Evolutionary conservation across 2,888 invertebrate genomes (phyloP), one percentile per base, ranked within the genome.

Genomic region (Megalurothrips usitatus): DNA sequence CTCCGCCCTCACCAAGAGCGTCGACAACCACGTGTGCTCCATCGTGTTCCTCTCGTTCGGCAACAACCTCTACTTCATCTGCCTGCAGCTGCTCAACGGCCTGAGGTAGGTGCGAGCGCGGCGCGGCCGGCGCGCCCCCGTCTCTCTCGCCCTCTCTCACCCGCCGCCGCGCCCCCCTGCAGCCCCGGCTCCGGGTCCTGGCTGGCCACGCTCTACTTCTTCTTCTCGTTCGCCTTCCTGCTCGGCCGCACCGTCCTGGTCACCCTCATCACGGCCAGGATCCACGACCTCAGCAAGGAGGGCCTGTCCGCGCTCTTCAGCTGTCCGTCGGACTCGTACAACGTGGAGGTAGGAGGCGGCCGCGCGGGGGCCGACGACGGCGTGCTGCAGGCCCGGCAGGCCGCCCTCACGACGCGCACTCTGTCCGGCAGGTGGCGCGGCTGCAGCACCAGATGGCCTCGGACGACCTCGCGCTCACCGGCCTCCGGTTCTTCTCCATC

Each of bases 171-270:
- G 14, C 52, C 14, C 52, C 10, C 52, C n/a, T n/a, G 3, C 68
- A 75, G 68, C 23, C 68, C 68, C 23, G 68, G 23, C 23, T 26
- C 23, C 68, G 23, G 3, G 23, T 75, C 68, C 6, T 75, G 68
- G 80, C 89, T 90, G 0, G 84, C 68, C 4, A 75, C 68, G 26
- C 12, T 89, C 1, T 92, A 92, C 85, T 92, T 91, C 84, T 87
- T 91, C 80, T 92, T 90, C 85, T 93, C 92, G 0, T 89, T 92
- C 82, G 90, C 90, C 17, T 92, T 90, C 84, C 86, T 92, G 49
- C 87, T 92, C 79, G 86, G 88, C 4, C 88, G 92, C 79, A 91
- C 92, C 0, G 86, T 91, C 0, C 89, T 91, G 0, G 91, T 92
- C 0, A 91, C 92, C 0, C 85, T 92, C 48, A 90, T 89, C 80